These are phyloP conservation scores for Drosophila nigrodunni DNA, from an alignment of 1,140 invertebrate genomes.

Conservation along the genomic window DNA sequence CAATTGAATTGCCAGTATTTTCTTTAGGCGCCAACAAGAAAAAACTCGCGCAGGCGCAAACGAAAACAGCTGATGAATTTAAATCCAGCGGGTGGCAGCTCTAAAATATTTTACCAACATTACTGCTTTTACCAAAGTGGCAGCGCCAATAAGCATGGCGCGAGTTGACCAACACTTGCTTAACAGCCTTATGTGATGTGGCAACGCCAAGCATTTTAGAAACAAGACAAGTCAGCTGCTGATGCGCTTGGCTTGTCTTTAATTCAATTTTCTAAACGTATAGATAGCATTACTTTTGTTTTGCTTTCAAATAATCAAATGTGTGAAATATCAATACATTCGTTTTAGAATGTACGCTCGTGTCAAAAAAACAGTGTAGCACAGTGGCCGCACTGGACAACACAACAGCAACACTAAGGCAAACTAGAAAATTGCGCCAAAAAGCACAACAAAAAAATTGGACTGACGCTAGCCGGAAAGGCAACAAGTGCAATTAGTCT, in stretches of 20 bases:
- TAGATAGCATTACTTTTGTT: slow-evolving; percentile 10
- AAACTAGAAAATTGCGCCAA: slow-evolving; percentile 60
- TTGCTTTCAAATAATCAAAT: slow-evolving; percentile 6
- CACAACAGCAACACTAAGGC: not conserved
- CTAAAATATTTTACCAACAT: not conserved
- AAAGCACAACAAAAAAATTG: slow-evolving; percentile 27
- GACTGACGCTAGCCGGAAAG: slow-evolving; percentile 8
- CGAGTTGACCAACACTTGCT: not conserved
- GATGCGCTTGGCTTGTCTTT: slow-evolving; percentile 63
- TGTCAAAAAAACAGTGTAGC: not conserved
- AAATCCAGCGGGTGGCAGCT: not conserved
- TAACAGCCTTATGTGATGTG: not conserved
- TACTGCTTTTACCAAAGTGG: not conserved
- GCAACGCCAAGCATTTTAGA: slow-evolving; percentile 8
- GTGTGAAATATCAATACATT: not conserved
- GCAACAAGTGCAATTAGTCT: slow-evolving; percentile 43
- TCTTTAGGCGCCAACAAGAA: slow-evolving; percentile 56
- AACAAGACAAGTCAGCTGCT: slow-evolving; percentile 55
- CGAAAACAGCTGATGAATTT: slow-evolving; percentile 47
- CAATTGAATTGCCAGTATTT: slow-evolving; percentile 74
- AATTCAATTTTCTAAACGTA: slow-evolving; percentile 63
- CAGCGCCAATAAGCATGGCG: not conserved
- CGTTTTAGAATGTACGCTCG: not conserved
- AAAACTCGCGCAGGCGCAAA: slow-evolving; percentile 57
- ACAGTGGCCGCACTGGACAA: not conserved